Evolutionary conservation across 92 coral and sea anemone species (phyloP), one percentile per base, ranked within the genome.

Genomic region (Umimayanthus chanpuru): DNA sequence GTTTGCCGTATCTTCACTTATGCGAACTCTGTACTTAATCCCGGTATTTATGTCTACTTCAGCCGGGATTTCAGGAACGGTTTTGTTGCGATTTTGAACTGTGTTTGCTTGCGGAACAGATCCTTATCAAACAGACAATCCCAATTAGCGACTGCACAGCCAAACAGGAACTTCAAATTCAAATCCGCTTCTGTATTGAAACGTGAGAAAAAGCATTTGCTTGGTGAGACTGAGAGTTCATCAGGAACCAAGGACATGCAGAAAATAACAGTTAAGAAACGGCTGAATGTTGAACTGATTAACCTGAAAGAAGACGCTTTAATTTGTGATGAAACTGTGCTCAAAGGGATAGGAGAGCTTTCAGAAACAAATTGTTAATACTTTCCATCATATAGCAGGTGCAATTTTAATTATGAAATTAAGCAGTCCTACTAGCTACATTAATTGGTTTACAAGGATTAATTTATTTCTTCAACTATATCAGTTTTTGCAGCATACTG

Each of bases 21-120:
- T 82, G 85, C 97, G 0, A 96, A 96, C 92, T 92, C 96, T 79
- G 93, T 93, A 16, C 85, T 94, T 14, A 96, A 96, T 56, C 98
- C 98, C 5, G 89, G 93, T 5, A 96, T 96, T 68, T 96, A 93
- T 43, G 96, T 94, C 11, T 76, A 89, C 30, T 92, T 89, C 74
- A 94, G 97, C 74, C 91, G 81, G 80, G 97, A 94, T 49, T 94
- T 94, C 49, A 92, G 96, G 28, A 85, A 84, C 7, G 96, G 94
- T 7, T 94, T 87, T 80, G 30, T 9, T 9, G 36, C 81, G 14
- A 43, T 78, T 25, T 43, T 47, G 5, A 47, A 25, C 21, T 78
- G 61, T 78, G 66, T 44, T 23, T 78, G 81, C 25, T 6, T 43
- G 20, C 65, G 36, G 32, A 20, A 49, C 65, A 78, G 81, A 78